These are phyloP conservation scores for Leptobrachium leishanense DNA, from an alignment of 2,113 vertebrate species.

Conservation along the genomic window DNA sequence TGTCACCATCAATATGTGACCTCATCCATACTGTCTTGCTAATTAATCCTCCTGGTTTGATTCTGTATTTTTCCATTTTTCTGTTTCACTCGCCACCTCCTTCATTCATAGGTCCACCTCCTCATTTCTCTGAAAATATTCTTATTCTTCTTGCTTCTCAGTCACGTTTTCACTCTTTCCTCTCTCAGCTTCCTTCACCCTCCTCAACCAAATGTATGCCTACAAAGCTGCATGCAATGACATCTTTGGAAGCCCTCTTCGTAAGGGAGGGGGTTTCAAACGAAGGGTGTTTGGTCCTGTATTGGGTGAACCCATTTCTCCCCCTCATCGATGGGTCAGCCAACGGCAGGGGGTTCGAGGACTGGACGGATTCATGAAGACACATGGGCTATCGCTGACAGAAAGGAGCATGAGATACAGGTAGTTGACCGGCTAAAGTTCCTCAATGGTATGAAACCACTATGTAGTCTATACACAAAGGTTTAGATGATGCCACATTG, in stretches of 20 bases:
- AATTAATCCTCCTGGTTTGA: neutral
- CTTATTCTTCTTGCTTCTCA: neutral
- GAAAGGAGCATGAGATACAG: slow-evolving; percentile 38
- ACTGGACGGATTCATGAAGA: slow-evolving; percentile 17
- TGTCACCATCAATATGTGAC: neutral
- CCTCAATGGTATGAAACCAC: too few species aligned
- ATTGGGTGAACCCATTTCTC: neutral
- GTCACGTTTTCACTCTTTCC: too few species aligned
- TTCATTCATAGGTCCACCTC: neutral
- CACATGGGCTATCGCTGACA: slow-evolving; percentile 13
- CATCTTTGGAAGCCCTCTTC: slow-evolving; percentile 41
- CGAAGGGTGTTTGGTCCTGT: neutral
- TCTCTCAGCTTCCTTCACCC: neutral
- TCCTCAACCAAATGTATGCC: slow-evolving; percentile 25
- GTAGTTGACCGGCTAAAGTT: slow-evolving; percentile 3
- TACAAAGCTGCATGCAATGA: slow-evolving; percentile 33
- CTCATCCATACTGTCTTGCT: neutral
- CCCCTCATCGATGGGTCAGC: neutral
- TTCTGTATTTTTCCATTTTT: neutral
- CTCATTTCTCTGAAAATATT: neutral
- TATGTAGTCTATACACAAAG: too few species aligned
- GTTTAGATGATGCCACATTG: too few species aligned
- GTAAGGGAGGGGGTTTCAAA: slow-evolving; percentile 4
- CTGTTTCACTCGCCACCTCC: neutral
- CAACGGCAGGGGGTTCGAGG: slow-evolving; percentile 6